Percentiles rank a stretch among this genome's conserved stretches.
Conservation (phyloP, 2,113 vertebrate genomes). For the Delphinus delphis region DNA sequence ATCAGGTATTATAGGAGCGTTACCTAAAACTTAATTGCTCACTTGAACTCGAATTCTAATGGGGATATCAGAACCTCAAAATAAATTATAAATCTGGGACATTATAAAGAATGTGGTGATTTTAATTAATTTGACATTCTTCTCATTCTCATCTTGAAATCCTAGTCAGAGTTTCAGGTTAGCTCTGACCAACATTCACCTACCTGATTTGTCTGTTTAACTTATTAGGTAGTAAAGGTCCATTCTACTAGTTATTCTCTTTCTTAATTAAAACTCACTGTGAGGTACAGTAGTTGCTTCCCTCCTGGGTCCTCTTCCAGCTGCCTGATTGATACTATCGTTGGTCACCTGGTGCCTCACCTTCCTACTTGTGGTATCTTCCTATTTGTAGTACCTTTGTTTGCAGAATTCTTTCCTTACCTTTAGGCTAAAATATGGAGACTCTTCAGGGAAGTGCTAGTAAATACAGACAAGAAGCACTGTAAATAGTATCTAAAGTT, state of each 20-base stretch:
- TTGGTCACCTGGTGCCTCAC: not conserved
- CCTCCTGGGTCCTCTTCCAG: not conserved
- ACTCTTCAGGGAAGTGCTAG: not conserved
- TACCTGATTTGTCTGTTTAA: not conserved
- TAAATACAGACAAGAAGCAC: not conserved
- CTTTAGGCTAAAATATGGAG: slow-evolving; percentile 2
- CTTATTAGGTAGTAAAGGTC: not conserved
- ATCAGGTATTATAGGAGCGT: not conserved
- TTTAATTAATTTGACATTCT: not conserved
- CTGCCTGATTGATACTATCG: not conserved
- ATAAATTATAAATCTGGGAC: not conserved
- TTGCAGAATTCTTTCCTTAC: not conserved
- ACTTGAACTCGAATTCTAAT: not conserved
- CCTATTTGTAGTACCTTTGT: not conserved
- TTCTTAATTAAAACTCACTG: not conserved
- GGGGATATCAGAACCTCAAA: not conserved
- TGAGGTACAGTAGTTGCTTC: not conserved
- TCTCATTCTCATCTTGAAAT: slow-evolving; percentile 27
- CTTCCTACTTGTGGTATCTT: not conserved
- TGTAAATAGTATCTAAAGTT: not conserved
- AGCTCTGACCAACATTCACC: not conserved
- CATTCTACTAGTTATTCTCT: not conserved
- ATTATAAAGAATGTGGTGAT: not conserved
- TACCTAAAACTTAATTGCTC: not conserved
- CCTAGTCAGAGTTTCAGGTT: not conserved